These are phyloP conservation scores for Zosterops pallidus DNA, from an alignment of 2,113 vertebrate genomes.

Conservation along the genomic window DNA sequence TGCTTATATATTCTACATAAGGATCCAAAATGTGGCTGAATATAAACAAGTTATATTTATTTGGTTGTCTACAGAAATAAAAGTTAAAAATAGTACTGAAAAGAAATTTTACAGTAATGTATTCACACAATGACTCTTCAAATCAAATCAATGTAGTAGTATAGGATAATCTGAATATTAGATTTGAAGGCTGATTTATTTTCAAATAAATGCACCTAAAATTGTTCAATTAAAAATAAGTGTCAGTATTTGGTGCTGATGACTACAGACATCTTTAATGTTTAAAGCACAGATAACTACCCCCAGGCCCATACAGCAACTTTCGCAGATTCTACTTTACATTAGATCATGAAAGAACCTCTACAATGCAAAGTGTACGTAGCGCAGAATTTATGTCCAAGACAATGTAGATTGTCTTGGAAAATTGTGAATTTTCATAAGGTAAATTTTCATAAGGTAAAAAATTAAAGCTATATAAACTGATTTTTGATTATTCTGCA, in stretches of 20 bases:
- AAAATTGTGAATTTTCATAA: slow-evolving; percentile 51
- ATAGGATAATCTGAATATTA: slow-evolving; percentile 53
- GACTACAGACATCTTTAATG: slow-evolving; percentile 54
- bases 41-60: slow-evolving; percentile 67
- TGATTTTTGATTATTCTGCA: slow-evolving; percentile 71
- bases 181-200: slow-evolving; percentile 70
- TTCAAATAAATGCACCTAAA: slow-evolving; percentile 64
- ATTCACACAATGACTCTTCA: slow-evolving; percentile 64
- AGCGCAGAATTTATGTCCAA: slow-evolving; percentile 38
- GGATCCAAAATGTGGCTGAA: slow-evolving; percentile 69
- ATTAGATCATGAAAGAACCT: slow-evolving; percentile 34
- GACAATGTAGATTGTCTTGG: slow-evolving; percentile 14
- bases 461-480: slow-evolving; percentile 76
- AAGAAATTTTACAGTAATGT: slow-evolving; percentile 80
- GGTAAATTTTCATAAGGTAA: slow-evolving; percentile 63
- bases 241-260: slow-evolving; percentile 63
- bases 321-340: slow-evolving; percentile 66
- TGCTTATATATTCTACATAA: slow-evolving; percentile 75
- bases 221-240: slow-evolving; percentile 67
- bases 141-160: slow-evolving; percentile 65
- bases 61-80: slow-evolving; percentile 79
- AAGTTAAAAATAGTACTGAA: slow-evolving; percentile 82
- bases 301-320: slow-evolving; percentile 35
- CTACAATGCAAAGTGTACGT: slow-evolving; percentile 35
- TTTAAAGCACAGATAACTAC: slow-evolving; percentile 65